Base-by-base conservation (phyloP, 2,113 vertebrate species). In the Marmota monax region DNA sequence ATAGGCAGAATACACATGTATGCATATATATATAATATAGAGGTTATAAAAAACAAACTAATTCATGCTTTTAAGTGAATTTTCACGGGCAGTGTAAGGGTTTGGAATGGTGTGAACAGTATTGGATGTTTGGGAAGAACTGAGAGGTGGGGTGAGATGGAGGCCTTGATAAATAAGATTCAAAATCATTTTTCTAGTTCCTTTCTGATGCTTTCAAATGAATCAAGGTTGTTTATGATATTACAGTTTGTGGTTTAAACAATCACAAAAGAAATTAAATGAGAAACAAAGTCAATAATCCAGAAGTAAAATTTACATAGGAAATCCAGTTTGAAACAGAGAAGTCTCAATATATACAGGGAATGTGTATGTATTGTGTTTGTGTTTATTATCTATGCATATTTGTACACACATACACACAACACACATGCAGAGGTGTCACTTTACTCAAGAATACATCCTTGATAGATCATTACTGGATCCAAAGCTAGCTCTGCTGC, bases 181-280 rank as follows among this genome's bases (percentile, higher is more conserved):
- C 70, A 70, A 34, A 77, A 51, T 92, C 63, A 63, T 53, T 93
- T 92, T 69, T 87, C 84, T 69, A 78, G 42, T 34, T 87, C 77
- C 69, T 86, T 77, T 95, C 86, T 45, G 58, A 13, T 48, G 56
- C 70, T 78, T 20, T 94, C 20, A 29, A 8, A 51, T 78, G 90
- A 95, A 77, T 92, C 92, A 88, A 86, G 61, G 39, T 65, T 73
- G 56, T 37, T 25, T 90, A 79, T 93, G 92, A 89, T 79, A 94
- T 92, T 82, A 56, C 32, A 88, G 39, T 37, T 80, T 56, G 20
- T 42, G 86, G 65, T 65, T 90, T 82, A 95, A 95, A 67, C 37
- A 95, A 56, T 56, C n/a, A 58, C 65, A 76, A 92, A 77, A 83
- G 42, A 92, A 91, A 96, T 96, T 39, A 76, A 58, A 92, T 84